Evolutionary conservation across 2,797 vertebrate genomes (phyloP).

Genomic region (Nannoperca australis): DNA sequence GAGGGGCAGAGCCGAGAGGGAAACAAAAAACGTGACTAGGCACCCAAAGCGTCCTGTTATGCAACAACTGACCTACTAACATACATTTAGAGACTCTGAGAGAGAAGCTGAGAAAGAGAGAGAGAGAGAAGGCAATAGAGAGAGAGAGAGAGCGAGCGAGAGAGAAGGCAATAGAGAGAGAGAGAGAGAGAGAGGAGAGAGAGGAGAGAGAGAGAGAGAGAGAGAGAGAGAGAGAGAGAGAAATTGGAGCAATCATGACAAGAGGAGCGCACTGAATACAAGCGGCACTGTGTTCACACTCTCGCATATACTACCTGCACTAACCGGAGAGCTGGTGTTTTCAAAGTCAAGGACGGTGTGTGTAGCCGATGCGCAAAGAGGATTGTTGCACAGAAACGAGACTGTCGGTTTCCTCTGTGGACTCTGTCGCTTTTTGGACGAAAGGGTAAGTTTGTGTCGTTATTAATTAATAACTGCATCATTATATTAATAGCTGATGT

Average conservation of each 20-base stretch:
- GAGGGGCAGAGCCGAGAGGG: constrained; percentile 70
- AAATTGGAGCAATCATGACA: constrained; percentile 79
- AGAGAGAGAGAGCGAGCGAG: neutral
- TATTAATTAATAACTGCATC: neutral
- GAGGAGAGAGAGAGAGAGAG: constrained; percentile 18
- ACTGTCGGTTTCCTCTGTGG: constrained; percentile 33
- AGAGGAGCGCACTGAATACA: constrained; percentile 76
- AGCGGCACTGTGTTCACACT: constrained; percentile 68
- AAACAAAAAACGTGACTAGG: constrained; percentile 88
- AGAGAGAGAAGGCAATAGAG: constrained; percentile 7
- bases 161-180: constrained; percentile 16
- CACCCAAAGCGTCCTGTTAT: constrained; percentile 88
- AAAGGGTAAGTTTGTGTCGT: constrained; percentile 58
- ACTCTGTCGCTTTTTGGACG: constrained; percentile 22
- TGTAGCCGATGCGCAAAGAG: constrained; percentile 30
- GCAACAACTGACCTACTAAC: constrained; percentile 92
- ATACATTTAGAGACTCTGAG: constrained; percentile 84
- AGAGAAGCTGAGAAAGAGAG: constrained; percentile 48
- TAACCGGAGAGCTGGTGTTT: constrained; percentile 53
- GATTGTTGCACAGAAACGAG: constrained; percentile 39
- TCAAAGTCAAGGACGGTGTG: constrained; percentile 38
- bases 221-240: constrained; percentile 63
- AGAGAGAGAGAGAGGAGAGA: constrained; percentile 45
- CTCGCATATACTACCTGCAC: constrained; percentile 60
- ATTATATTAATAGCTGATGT: neutral